These are phyloP conservation scores for Rhopalosiphum padi DNA, from an alignment of 1,140 invertebrate genomes.

Conservation along the genomic window DNA sequence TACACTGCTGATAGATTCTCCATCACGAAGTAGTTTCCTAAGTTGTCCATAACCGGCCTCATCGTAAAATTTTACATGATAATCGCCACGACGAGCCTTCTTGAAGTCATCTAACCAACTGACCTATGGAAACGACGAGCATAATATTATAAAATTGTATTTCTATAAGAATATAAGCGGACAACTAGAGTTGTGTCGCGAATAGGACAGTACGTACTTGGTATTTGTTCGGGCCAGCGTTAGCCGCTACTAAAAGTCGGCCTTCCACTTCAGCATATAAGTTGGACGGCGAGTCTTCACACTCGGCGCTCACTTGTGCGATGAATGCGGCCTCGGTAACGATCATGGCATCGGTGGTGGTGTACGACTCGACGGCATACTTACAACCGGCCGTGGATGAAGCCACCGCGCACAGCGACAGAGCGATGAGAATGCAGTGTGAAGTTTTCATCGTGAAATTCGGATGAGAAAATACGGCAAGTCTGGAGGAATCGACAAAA, in stretches of 20 bases:
- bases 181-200: background rate
- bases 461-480: too few relatives aligned
- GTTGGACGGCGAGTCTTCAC: conserved; percentile 71
- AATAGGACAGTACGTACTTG: conserved; percentile 78
- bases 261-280: conserved; percentile 88
- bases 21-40: conserved; percentile 76
- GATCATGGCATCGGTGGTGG: conserved; percentile 89
- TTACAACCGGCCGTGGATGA: background rate
- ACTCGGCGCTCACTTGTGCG: conserved; percentile 76
- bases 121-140: conserved; percentile 68
- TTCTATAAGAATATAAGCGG: background rate
- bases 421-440: background rate
- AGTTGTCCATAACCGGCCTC: conserved; percentile 89
- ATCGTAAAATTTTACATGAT: conserved; percentile 83
- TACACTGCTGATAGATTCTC: conserved; percentile 72
- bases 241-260: conserved; percentile 79
- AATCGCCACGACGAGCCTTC: conserved; percentile 79
- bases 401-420: background rate
- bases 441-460: background rate
- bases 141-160: too few relatives aligned
- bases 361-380: conserved; percentile 70
- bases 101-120: conserved; percentile 90
- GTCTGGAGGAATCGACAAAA: background rate
- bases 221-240: conserved; percentile 75
- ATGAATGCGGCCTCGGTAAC: conserved; percentile 83